A percentile compares a stretch with the other conserved stretches of the same genome.
These are phyloP conservation scores for Cygnus buccinator DNA, from an alignment of 2,113 vertebrate species.

Conservation along the genomic window DNA sequence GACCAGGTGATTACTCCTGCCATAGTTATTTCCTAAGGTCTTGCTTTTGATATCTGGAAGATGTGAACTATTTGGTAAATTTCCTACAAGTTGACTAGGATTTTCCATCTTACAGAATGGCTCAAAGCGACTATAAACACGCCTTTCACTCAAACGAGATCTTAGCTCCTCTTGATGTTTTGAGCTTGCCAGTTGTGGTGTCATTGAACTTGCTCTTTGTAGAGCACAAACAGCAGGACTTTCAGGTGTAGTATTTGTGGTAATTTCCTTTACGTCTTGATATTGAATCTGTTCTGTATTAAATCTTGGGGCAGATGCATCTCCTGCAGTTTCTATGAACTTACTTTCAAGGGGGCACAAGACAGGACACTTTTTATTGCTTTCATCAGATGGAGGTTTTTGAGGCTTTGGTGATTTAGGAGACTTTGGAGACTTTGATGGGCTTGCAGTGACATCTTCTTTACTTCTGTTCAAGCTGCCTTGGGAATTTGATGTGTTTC, in stretches of 20 bases:
- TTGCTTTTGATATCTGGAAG: conserved; percentile 76
- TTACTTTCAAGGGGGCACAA: conserved; percentile 65
- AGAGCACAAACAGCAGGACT: conserved; percentile 43
- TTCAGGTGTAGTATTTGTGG: background rate
- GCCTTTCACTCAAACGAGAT: conserved; percentile 72
- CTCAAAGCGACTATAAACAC: conserved; percentile 89
- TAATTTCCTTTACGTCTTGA: conserved; percentile 63
- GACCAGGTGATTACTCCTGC: conserved; percentile 69
- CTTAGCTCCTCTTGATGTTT: conserved; percentile 67
- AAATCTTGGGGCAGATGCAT: conserved; percentile 85
- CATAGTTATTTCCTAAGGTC: conserved; percentile 59
- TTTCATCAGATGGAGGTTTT: conserved; percentile 66
- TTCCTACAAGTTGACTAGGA: conserved; percentile 46
- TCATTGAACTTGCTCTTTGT: conserved; percentile 8
- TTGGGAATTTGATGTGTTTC: conserved; percentile 77
- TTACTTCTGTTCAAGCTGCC: conserved; percentile 76
- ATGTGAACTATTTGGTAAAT: conserved; percentile 38
- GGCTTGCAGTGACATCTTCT: conserved; percentile 52
- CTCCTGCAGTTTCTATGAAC: conserved; percentile 67
- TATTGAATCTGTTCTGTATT: conserved; percentile 84
- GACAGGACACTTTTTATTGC: conserved; percentile 52
- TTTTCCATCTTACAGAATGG: conserved; percentile 84
- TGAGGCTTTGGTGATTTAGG: conserved; percentile 45
- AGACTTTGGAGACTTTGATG: conserved; percentile 69
- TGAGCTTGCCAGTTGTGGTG: conserved; percentile 6